Base-by-base conservation (phyloP, 2,888 invertebrate species). In the Plebejus anna region DNA sequence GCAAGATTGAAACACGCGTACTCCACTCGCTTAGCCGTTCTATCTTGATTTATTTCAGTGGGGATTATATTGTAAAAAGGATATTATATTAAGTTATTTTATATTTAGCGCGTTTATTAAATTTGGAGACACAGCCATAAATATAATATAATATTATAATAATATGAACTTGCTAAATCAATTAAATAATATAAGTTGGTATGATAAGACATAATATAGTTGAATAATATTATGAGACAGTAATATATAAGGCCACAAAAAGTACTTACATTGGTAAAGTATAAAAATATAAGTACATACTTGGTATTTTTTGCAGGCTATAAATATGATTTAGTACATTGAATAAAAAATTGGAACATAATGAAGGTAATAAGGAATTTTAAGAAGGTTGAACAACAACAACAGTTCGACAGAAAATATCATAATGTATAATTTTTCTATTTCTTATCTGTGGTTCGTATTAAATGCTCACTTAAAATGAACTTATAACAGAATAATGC, bases 401-500 rank as follows among this genome's bases (percentile, higher is more conserved):
- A 16, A 55, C 16, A 16, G 55, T 55, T 55, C 55, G 55, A 55
- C 55, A 7, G 59, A 59, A 59, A 22, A 57, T 59, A 59, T 7
- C 22, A 61, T 22, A 11, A 28, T 28, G 22, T 9, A 28, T 61
- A 61, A 7, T 28, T 22, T 61, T 66, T 66, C 5, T 66, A 66
- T 32, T 32, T 32, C 16, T 13, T 66, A 36, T 36, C 9, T 32
- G 66, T 66, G 9, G 28, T 66, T 66, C 32, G 11, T 32, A 66
- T 66, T 66, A 66, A 66, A 66, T 66, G 66, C 66, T 66, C 66
- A 32, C 32, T 61, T 61, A 32, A 11, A 66, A 66, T 66, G 66
- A 28, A 32, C 66, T 66, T 13, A 66, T 66, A 66, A 66, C 66
- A 66, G 66, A 66, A 66, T 66, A 66, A 66, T 66, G 66, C 66